Conservation (phyloP, 2,113 vertebrate species). For the Struthio camelus region DNA sequence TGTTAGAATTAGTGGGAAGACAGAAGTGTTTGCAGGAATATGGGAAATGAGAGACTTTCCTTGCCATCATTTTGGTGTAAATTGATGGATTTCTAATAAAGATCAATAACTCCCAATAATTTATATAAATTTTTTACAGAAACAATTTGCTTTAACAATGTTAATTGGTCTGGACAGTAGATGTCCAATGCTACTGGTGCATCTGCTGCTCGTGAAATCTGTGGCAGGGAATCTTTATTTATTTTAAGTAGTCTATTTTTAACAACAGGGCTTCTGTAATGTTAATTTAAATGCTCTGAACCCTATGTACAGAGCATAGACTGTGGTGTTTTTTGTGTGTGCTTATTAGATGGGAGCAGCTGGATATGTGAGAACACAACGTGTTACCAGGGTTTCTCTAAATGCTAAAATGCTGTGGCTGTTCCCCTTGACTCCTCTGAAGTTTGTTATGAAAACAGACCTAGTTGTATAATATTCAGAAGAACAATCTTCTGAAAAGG, state of each 20-base stretch:
- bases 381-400: background rate
- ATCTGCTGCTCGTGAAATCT: conserved; percentile 8
- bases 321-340: background rate
- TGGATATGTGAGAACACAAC: background rate
- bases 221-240: background rate
- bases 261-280: background rate
- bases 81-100: background rate
- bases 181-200: background rate
- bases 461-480: background rate
- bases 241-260: conserved; percentile 24
- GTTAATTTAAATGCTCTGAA: background rate
- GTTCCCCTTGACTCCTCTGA: background rate
- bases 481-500: background rate
- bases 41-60: background rate
- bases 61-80: background rate
- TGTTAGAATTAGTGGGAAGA: background rate
- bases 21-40: background rate
- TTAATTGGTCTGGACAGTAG: background rate
- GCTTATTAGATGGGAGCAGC: conserved; percentile 6
- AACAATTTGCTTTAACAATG: background rate
- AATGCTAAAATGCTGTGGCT: background rate
- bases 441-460: background rate
- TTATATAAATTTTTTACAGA: background rate
- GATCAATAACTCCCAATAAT: background rate
- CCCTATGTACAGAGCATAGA: background rate